Percentiles rank a stretch among this genome's conserved stretches.
Evolutionary conservation across 2,888 invertebrate genomes (phyloP).

Genomic region (Drosophila gaucha): DNA sequence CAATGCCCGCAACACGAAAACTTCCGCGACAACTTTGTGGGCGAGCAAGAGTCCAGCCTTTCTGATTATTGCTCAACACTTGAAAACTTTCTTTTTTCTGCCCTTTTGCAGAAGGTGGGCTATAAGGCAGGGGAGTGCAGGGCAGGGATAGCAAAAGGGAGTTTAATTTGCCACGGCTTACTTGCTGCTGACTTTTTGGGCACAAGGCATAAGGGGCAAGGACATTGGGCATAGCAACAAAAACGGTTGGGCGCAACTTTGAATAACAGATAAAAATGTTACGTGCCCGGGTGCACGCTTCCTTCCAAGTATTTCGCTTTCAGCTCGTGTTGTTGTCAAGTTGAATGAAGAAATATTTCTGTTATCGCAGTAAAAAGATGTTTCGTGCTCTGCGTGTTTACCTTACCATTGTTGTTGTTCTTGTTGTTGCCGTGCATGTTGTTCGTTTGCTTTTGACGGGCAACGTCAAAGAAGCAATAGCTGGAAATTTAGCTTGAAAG

Average conservation of each 20-base stretch:
- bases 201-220: slow-evolving; percentile 6
- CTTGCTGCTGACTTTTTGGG: slow-evolving; percentile 41
- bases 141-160: slow-evolving; percentile 9
- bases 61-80: slow-evolving; percentile 77
- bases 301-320: slow-evolving; percentile 34
- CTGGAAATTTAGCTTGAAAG: slow-evolving; percentile 29
- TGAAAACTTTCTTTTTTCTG: slow-evolving; percentile 64
- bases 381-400: slow-evolving; percentile 73
- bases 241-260: slow-evolving; percentile 62
- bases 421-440: slow-evolving; percentile 6
- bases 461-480: slow-evolving; percentile 40
- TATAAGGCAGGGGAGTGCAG: neutral
- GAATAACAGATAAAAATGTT: slow-evolving; percentile 77
- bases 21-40: slow-evolving; percentile 49
- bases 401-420: slow-evolving; percentile 49
- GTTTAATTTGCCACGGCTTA: slow-evolving; percentile 55
- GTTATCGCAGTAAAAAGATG: slow-evolving; percentile 76
- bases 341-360: slow-evolving; percentile 72
- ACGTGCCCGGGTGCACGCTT: slow-evolving; percentile 60
- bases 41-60: slow-evolving; percentile 62
- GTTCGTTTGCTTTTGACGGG: slow-evolving; percentile 38
- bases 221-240: slow-evolving; percentile 25
- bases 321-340: slow-evolving; percentile 46
- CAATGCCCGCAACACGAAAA: slow-evolving; percentile 68
- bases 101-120: slow-evolving; percentile 1